Percentiles rank a stretch among this genome's conserved stretches.
phyloP scores from a whole-genome alignment of 2,888 invertebrate genomes.

The Andrena camellia region DNA sequence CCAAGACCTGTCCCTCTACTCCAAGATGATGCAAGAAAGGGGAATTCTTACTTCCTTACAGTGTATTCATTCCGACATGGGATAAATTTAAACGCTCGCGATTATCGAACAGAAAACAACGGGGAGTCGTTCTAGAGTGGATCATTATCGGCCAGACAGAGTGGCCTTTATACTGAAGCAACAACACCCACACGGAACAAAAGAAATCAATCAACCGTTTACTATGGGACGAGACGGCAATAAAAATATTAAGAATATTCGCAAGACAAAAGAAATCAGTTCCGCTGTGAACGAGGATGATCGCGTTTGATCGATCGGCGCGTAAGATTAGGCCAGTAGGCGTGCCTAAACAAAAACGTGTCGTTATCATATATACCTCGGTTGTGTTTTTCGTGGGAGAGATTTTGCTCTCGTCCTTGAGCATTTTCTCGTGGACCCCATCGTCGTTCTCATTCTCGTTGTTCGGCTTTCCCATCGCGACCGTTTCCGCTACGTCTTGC shows the following conservation, averaged over 20 bases:
- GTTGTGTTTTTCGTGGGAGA: constrained; percentile 75
- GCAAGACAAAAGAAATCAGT: background rate
- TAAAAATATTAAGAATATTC: background rate
- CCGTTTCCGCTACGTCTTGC: constrained; percentile 55
- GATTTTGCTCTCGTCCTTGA: constrained; percentile 79
- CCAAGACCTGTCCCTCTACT: background rate
- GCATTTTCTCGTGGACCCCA: constrained; percentile 82
- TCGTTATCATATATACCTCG: constrained; percentile 74
- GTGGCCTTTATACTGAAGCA: background rate
- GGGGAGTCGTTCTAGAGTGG: background rate
- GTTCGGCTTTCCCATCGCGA: constrained; percentile 79
- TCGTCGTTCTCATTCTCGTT: constrained; percentile 79
- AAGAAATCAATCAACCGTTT: background rate
- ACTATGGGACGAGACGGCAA: background rate
- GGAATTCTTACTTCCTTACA: constrained; percentile 10
- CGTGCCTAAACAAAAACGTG: background rate
- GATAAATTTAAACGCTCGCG: background rate
- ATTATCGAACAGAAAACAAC: background rate
- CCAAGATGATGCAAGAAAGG: constrained; percentile 37
- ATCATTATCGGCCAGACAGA: background rate
- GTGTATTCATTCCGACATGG: background rate
- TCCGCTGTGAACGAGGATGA: background rate
- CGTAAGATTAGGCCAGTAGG: background rate
- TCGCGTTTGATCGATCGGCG: constrained; percentile 27
- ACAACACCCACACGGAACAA: background rate